These are phyloP conservation scores for Nowickia ferox DNA, from an alignment of 2,888 invertebrate species.

Conservation along the genomic window DNA sequence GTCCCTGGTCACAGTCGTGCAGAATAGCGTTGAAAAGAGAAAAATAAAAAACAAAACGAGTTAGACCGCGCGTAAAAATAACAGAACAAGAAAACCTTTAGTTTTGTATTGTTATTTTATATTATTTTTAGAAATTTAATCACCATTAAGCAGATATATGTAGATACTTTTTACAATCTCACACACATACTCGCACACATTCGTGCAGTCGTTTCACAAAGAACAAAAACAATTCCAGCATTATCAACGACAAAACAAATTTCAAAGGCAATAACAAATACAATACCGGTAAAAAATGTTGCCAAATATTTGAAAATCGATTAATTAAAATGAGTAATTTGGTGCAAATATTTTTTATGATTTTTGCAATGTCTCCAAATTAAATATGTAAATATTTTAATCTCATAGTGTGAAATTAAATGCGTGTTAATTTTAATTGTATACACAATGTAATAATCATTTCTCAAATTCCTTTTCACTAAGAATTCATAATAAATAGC, in stretches of 20 bases:
- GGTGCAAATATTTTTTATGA: neutral
- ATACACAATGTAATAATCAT: too few relatives aligned
- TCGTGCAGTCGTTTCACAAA: constrained; percentile 1
- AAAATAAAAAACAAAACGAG: constrained; percentile 49
- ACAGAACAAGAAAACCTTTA: constrained; percentile 67
- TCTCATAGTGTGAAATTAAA: too few relatives aligned
- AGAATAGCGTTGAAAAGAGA: constrained; percentile 16
- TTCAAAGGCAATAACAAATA: neutral
- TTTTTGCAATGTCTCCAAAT: neutral
- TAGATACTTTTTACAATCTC: constrained; percentile 8
- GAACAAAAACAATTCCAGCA: constrained; percentile 5
- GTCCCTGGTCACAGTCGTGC: constrained; percentile 11
- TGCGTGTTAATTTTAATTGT: too few relatives aligned
- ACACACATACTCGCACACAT: constrained; percentile 1
- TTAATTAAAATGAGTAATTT: neutral
- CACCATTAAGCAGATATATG: constrained; percentile 62
- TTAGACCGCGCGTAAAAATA: constrained; percentile 46
- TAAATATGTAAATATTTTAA: too few relatives aligned
- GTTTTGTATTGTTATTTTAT: constrained; percentile 47
- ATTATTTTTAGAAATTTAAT: constrained; percentile 77
- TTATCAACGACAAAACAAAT: neutral
- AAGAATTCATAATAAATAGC: too few relatives aligned
- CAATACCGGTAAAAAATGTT: constrained; percentile 24
- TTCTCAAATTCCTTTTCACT: too few relatives aligned
- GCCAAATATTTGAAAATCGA: neutral